Conservation (phyloP, 1,140 invertebrate genomes). For the Hylaeus volcanicus region DNA sequence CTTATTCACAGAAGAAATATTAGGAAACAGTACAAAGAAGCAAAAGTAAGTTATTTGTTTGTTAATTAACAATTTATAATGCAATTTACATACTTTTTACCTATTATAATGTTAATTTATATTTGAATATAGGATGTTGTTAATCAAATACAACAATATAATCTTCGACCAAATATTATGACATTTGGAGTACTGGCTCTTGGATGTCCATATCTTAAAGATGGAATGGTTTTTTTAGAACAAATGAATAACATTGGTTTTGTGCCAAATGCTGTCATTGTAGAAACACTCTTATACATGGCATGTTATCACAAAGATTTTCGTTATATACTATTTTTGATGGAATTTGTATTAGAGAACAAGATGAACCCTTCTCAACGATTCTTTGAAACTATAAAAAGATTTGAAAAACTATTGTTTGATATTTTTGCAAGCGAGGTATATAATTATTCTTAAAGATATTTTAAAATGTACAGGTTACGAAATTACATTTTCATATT, state of each 20-base stretch:
- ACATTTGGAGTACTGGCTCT: constrained; percentile 93
- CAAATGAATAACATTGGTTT: constrained; percentile 86
- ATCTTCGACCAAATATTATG: constrained; percentile 86
- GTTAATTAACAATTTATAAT: constrained; percentile 8
- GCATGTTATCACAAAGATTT: constrained; percentile 83
- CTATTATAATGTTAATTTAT: constrained; percentile 27
- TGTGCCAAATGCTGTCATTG: constrained; percentile 86
- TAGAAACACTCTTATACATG: constrained; percentile 85
- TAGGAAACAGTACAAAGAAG: constrained; percentile 84
- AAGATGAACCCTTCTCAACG: constrained; percentile 82
- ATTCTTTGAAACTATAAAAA: constrained; percentile 82
- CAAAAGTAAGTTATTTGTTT: constrained; percentile 82
- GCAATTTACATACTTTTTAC: constrained; percentile 27
- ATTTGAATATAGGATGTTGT: constrained; percentile 82
- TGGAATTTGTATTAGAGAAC: constrained; percentile 84
- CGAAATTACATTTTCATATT: background rate
- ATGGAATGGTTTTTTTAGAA: constrained; percentile 84
- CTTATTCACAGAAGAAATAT: constrained; percentile 90
- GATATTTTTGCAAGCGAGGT: constrained; percentile 79
- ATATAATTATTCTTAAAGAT: constrained; percentile 3
- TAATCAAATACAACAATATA: constrained; percentile 82
- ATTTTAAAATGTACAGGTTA: constrained; percentile 23
- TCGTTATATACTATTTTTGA: constrained; percentile 84
- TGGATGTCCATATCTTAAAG: constrained; percentile 83
- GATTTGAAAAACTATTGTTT: constrained; percentile 79